Conservation (phyloP, 2,888 invertebrate species). For the Phymatocera aterrima region DNA sequence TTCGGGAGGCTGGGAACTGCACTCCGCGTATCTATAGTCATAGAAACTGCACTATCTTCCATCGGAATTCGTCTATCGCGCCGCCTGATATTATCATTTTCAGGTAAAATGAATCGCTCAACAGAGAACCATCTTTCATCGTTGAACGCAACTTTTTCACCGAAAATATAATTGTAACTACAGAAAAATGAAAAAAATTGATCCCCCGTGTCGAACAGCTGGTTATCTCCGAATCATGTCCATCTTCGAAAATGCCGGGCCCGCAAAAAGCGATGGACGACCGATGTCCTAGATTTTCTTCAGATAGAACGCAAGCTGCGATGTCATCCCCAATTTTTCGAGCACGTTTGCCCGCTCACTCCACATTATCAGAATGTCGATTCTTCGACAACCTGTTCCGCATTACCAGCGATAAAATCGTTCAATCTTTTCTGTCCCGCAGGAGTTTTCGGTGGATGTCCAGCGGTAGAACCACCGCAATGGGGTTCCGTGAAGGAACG, state of each 20-base stretch:
- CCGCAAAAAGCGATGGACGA: too few species aligned
- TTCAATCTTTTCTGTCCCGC: slow-evolving; percentile 45
- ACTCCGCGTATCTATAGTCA: too few species aligned
- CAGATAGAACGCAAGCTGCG: too few species aligned
- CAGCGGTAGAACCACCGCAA: slow-evolving; percentile 62
- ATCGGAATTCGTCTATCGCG: background rate
- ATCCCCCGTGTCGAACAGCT: background rate
- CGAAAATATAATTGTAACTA: background rate
- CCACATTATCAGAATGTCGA: too few species aligned
- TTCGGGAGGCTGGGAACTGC: background rate
- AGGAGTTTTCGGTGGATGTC: slow-evolving; percentile 62
- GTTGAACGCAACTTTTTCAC: background rate
- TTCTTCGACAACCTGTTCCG: background rate
- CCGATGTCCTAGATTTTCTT: too few species aligned
- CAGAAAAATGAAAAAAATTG: background rate
- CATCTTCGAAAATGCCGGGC: background rate
- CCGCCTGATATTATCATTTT: background rate
- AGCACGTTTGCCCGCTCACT: too few species aligned
- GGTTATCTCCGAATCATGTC: background rate
- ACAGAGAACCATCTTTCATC: background rate
- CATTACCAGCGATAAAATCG: background rate
- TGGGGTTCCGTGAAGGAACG: slow-evolving; percentile 65
- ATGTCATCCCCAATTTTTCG: too few species aligned
- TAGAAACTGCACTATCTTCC: background rate
- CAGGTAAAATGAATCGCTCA: background rate